Conservation (phyloP, 2,113 vertebrate species). For the Spheniscus mendiculus region DNA sequence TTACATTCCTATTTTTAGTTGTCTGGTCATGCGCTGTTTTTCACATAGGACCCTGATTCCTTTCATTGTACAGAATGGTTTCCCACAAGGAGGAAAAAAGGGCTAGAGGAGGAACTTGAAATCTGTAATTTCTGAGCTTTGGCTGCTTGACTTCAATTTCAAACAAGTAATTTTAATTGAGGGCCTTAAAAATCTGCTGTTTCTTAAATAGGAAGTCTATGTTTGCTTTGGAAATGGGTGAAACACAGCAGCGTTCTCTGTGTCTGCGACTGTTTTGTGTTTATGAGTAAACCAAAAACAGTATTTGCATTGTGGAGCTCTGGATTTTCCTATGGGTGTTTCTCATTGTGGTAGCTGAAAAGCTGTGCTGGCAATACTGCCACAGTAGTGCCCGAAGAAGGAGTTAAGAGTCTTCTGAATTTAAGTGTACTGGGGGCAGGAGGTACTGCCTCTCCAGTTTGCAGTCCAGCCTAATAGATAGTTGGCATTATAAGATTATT, state of each 20-base stretch:
- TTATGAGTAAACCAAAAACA: slow-evolving; percentile 14
- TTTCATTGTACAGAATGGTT: background rate
- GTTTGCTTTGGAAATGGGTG: slow-evolving; percentile 14
- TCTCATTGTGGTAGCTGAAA: background rate
- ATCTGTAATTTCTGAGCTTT: slow-evolving; percentile 34
- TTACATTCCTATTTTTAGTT: background rate
- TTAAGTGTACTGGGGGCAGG: background rate
- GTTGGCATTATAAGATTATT: background rate
- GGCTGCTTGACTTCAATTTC: slow-evolving; percentile 2
- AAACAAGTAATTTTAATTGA: background rate
- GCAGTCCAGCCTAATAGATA: background rate
- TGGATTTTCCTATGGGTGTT: background rate
- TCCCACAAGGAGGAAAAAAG: background rate
- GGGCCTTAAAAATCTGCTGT: background rate
- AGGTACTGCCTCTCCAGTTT: background rate
- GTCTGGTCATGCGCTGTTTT: background rate
- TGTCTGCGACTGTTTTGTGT: background rate
- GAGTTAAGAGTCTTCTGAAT: background rate
- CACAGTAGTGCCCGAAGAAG: background rate
- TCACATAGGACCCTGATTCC: background rate
- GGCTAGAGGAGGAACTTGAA: background rate
- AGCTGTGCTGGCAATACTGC: background rate
- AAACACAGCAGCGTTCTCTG: background rate
- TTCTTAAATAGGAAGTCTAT: background rate
- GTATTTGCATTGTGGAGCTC: background rate